Conservation (phyloP, 2,888 invertebrate species). For the Scaptomyza parva region DNA sequence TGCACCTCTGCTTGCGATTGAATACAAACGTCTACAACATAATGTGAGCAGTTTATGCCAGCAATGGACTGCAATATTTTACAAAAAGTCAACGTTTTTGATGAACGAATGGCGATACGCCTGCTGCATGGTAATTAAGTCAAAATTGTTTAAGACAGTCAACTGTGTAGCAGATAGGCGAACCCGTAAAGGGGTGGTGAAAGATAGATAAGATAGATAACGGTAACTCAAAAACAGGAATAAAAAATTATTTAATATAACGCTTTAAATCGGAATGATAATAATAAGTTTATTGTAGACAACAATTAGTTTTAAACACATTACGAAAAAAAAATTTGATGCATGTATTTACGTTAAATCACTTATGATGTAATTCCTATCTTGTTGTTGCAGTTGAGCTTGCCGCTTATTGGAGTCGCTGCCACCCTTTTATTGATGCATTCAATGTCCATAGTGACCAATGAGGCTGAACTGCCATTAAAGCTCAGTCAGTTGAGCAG, state of each 20-base stretch:
- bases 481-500: conserved; percentile 68
- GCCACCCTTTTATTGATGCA: conserved; percentile 77
- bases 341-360: no score
- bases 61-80: conserved; percentile 81
- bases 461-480: conserved; percentile 68
- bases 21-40: conserved; percentile 59
- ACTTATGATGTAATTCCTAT: background rate
- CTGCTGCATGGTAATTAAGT: conserved; percentile 72
- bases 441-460: conserved; percentile 64
- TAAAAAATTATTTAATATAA: no score
- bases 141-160: background rate
- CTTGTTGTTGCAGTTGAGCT: conserved; percentile 58
- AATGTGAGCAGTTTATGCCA: conserved; percentile 51
- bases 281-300: no score
- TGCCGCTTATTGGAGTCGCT: conserved; percentile 70
- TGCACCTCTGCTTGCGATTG: conserved; percentile 43
- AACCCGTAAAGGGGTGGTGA: background rate
- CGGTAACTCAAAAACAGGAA: no score
- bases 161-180: background rate
- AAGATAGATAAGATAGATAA: background rate
- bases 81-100: conserved; percentile 83
- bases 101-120: conserved; percentile 76
- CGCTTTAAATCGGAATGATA: no score
- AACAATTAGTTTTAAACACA: no score
- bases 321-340: no score